Evolutionary conservation across 1,140 invertebrate genomes (phyloP).

Genomic region (Drosophila sproati): DNA sequence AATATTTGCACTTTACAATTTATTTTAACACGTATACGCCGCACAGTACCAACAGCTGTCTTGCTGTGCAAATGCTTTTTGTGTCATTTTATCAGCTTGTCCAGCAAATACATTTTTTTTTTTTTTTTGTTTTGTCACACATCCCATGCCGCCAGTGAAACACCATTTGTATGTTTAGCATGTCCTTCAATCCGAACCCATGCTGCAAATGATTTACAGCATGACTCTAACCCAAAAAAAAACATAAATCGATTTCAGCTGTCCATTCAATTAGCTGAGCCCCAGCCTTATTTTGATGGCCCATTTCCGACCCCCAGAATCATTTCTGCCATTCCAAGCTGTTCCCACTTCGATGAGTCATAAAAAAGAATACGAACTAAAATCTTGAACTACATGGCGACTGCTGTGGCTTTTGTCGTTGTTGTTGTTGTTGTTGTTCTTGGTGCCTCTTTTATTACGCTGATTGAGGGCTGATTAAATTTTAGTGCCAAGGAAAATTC

Average conservation of each 20-base stretch:
- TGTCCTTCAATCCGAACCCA: slow-evolving; percentile 56
- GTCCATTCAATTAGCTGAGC: slow-evolving; percentile 51
- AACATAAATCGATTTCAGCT: slow-evolving; percentile 42
- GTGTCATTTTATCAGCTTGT: slow-evolving; percentile 70
- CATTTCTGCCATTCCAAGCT: slow-evolving; percentile 32
- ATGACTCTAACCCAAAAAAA: slow-evolving; percentile 5
- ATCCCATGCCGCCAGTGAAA: neutral
- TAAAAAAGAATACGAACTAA: slow-evolving; percentile 24
- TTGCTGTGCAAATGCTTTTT: slow-evolving; percentile 58
- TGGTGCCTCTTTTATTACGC: slow-evolving; percentile 35
- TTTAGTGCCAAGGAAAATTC: slow-evolving; percentile 56
- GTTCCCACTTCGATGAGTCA: slow-evolving; percentile 40
- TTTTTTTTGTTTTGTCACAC: neutral
- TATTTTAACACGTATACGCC: slow-evolving; percentile 72
- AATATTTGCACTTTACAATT: slow-evolving; percentile 77
- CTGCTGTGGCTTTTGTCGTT: slow-evolving; percentile 8
- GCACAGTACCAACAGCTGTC: slow-evolving; percentile 57
- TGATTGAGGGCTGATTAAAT: slow-evolving; percentile 60
- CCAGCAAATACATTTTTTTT: slow-evolving; percentile 35
- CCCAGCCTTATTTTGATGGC: slow-evolving; percentile 15
- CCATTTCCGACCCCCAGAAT: slow-evolving; percentile 21
- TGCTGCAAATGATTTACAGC: slow-evolving; percentile 71
- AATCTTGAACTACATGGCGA: slow-evolving; percentile 23
- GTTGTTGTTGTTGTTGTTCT: slow-evolving; percentile 10
- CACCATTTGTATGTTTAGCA: slow-evolving; percentile 48